Conservation (phyloP, 35 echinoderm and acorn worm species). For the Patiria miniata region DNA sequence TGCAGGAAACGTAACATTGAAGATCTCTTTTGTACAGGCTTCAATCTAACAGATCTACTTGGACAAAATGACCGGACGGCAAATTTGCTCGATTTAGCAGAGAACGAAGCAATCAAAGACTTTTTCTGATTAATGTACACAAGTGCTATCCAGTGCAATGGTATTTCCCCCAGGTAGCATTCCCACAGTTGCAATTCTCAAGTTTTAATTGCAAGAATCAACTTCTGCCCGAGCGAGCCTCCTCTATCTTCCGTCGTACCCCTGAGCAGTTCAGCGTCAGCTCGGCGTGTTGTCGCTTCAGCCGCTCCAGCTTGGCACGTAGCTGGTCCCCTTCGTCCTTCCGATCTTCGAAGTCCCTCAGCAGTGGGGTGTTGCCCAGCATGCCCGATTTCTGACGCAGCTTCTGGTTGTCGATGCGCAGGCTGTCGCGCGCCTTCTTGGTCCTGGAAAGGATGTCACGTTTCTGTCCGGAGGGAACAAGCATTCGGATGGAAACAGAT, state of each 20-base stretch:
- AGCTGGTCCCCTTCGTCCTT: slow-evolving; percentile 93
- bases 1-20: no score
- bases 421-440: slow-evolving; percentile 87
- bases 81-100: no score
- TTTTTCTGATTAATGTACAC: no score
- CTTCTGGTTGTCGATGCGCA: slow-evolving; percentile 88
- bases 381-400: slow-evolving; percentile 81
- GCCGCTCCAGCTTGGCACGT: slow-evolving; percentile 60
- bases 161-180: no score
- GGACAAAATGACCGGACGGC: no score
- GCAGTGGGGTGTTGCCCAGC: slow-evolving; percentile 77
- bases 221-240: slow-evolving; percentile 29
- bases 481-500: no score
- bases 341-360: slow-evolving; percentile 91
- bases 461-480: slow-evolving; percentile 65
- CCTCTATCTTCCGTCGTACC: slow-evolving; percentile 90
- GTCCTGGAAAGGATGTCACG: slow-evolving; percentile 86
- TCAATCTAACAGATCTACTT: no score
- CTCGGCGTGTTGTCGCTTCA: slow-evolving; percentile 91
- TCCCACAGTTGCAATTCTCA: no score
- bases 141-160: no score
- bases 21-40: no score
- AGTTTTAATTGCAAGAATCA: not conserved
- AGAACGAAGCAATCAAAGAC: no score
- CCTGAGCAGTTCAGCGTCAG: slow-evolving; percentile 76